These are phyloP conservation scores for Alca torda DNA, from an alignment of 2,797 vertebrate genomes.

Conservation along the genomic window DNA sequence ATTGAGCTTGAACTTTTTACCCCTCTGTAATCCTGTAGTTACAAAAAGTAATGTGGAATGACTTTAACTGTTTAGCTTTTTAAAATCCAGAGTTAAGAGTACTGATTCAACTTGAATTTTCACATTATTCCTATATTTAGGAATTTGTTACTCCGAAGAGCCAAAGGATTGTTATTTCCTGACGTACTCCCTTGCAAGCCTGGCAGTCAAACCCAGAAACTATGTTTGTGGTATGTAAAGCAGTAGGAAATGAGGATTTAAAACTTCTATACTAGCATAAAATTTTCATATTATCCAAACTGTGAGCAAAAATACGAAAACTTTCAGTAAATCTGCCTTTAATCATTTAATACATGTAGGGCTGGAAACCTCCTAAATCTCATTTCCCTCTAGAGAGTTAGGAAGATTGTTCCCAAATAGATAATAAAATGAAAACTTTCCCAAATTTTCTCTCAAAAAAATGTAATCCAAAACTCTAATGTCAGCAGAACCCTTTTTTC, in stretches of 20 bases:
- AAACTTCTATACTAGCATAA: not conserved
- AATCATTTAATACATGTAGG: not conserved
- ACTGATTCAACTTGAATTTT: constrained; percentile 10
- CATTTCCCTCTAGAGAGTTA: not conserved
- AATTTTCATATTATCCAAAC: not conserved
- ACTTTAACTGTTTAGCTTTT: constrained; percentile 16
- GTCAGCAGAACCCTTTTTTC: not conserved
- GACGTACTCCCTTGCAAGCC: not conserved
- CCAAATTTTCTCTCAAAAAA: not conserved
- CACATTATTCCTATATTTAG: not conserved
- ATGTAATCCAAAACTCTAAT: accelerated
- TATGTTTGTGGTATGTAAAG: not conserved
- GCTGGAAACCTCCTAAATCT: not conserved
- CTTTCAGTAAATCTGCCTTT: not conserved
- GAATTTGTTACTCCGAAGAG: not conserved
- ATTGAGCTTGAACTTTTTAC: constrained; percentile 65
- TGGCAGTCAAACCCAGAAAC: not conserved
- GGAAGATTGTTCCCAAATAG: not conserved
- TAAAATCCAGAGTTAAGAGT: constrained; percentile 9
- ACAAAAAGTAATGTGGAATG: constrained; percentile 22
- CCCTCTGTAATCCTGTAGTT: constrained; percentile 47
- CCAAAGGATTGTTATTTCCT: not conserved
- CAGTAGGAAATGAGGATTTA: not conserved
- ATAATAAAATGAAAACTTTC: not conserved
- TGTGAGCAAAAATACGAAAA: not conserved